Percentiles rank a stretch among this genome's conserved stretches.
These are phyloP conservation scores for Leptopilina myrica DNA, from an alignment of 2,888 invertebrate genomes.

Conservation along the genomic window DNA sequence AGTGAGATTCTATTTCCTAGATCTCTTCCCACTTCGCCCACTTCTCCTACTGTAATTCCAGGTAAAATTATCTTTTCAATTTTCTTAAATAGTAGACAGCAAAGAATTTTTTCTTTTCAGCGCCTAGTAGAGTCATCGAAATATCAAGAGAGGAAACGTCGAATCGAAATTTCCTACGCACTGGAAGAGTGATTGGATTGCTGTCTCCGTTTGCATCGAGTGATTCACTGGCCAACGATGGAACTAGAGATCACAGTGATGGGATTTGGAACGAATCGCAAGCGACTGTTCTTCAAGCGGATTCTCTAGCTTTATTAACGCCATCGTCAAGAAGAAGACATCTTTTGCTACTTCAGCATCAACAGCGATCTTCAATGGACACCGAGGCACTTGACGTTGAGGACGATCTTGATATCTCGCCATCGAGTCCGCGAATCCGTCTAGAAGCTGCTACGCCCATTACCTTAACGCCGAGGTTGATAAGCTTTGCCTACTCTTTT, in stretches of 20 bases:
- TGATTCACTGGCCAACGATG: conserved; percentile 89
- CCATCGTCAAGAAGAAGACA: conserved; percentile 89
- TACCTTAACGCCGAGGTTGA: conserved; percentile 62
- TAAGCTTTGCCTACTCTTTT: conserved; percentile 40
- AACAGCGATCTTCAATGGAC: conserved; percentile 91
- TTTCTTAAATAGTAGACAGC: no score
- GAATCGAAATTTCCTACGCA: conserved; percentile 60
- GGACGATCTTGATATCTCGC: conserved; percentile 70
- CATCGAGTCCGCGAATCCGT: conserved; percentile 69
- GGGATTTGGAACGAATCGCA: conserved; percentile 94
- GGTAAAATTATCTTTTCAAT: conserved; percentile 50
- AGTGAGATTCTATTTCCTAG: conserved; percentile 77
- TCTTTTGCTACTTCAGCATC: conserved; percentile 87
- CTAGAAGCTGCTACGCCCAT: conserved; percentile 70
- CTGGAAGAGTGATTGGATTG: conserved; percentile 60
- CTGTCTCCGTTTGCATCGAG: conserved; percentile 89
- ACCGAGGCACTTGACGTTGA: conserved; percentile 87
- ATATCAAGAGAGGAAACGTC: conserved; percentile 58
- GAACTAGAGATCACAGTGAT: conserved; percentile 89
- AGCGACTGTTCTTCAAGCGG: conserved; percentile 88
- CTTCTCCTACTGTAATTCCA: conserved; percentile 69
- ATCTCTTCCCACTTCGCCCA: conserved; percentile 84
- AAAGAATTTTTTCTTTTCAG: conserved; percentile 13
- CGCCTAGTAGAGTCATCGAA: conserved; percentile 57
- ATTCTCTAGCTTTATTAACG: conserved; percentile 84